These are phyloP conservation scores for Cenopis cana DNA, from an alignment of 2,888 invertebrate species.

Conservation along the genomic window DNA sequence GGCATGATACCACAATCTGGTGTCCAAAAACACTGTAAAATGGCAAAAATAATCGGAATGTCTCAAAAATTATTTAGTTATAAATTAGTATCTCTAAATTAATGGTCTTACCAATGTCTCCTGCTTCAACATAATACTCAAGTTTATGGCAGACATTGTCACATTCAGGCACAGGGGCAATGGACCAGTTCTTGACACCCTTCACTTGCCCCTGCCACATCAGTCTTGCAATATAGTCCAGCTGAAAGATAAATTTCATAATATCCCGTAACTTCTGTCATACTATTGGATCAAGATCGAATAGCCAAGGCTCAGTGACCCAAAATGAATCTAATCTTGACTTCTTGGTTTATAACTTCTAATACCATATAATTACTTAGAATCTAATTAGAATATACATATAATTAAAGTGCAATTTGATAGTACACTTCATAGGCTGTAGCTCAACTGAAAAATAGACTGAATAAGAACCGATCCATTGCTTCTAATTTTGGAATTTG, in stretches of 20 bases:
- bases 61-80: too few relatives aligned
- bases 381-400: too few relatives aligned
- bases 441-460: too few relatives aligned
- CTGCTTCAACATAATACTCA: slow-evolving; percentile 92
- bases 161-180: slow-evolving; percentile 95
- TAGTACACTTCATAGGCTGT: too few relatives aligned
- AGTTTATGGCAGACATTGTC: slow-evolving; percentile 90
- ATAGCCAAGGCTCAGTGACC: too few relatives aligned
- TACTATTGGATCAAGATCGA: too few relatives aligned
- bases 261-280: not conserved
- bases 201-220: slow-evolving; percentile 97
- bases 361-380: too few relatives aligned
- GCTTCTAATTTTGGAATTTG: too few relatives aligned
- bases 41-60: slow-evolving; percentile 37
- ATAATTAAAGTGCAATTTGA: too few relatives aligned
- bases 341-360: too few relatives aligned
- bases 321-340: too few relatives aligned
- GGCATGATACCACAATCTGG: slow-evolving; percentile 96
- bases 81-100: not conserved
- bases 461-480: too few relatives aligned
- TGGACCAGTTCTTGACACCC: slow-evolving; percentile 93
- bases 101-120: slow-evolving; percentile 89
- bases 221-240: slow-evolving; percentile 95
- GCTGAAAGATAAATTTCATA: slow-evolving; percentile 77
- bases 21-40: slow-evolving; percentile 92